Conservation (phyloP, 2,797 vertebrate genomes). For the Arvicola amphibius region DNA sequence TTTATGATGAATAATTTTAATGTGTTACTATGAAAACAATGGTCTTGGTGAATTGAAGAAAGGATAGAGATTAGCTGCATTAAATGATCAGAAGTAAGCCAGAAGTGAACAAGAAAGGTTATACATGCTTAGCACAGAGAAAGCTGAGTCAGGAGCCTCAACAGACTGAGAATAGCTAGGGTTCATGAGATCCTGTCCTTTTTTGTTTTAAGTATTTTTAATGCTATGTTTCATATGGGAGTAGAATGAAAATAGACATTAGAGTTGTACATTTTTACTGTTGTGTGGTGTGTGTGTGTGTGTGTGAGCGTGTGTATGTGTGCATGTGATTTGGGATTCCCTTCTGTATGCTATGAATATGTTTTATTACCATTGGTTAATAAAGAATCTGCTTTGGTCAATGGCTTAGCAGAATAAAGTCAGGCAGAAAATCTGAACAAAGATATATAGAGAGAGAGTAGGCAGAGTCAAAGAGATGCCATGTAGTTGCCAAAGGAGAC, state of each 20-base stretch:
- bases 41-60: not conserved
- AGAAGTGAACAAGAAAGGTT: not conserved
- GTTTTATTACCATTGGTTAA: too few species aligned
- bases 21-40: not conserved
- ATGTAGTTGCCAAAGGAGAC: too few species aligned
- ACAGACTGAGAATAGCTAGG: not conserved
- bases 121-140: not conserved
- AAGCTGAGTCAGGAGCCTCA: not conserved
- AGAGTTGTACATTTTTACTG: not conserved
- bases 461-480: too few species aligned
- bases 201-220: not conserved
- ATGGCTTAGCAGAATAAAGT: too few species aligned
- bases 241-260: not conserved
- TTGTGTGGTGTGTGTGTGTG: not conserved
- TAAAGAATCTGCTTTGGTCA: too few species aligned
- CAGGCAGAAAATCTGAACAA: too few species aligned
- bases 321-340: too few species aligned
- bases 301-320: not conserved
- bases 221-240: not conserved
- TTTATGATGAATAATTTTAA: constrained; percentile 1
- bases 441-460: too few species aligned
- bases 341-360: too few species aligned
- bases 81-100: not conserved
- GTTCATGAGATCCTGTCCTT: not conserved
- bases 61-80: not conserved